Base-by-base conservation (phyloP, 1,140 invertebrate genomes). In the Linepithema humile region DNA sequence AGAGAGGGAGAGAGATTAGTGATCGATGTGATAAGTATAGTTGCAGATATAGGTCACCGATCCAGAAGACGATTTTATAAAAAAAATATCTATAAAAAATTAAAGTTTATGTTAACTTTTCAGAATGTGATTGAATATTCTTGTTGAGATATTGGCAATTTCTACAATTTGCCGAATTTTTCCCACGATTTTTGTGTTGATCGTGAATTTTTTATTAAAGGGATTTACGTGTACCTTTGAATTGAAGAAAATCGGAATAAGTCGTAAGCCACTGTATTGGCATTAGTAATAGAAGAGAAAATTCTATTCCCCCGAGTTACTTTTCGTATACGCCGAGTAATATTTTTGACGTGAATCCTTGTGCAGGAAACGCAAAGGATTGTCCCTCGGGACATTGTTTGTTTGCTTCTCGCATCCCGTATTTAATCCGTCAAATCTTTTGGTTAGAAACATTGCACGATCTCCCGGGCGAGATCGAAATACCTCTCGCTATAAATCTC, bases 1-100 rank as follows among this genome's bases (percentile, higher is more conserved):
- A n/a, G n/a, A n/a, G n/a, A n/a, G n/a, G n/a, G n/a, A n/a, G n/a
- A n/a, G n/a, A n/a, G n/a, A n/a, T n/a, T 69, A 38, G 23, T 43
- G 43, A 80, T 80, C 64, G 43, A 70, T 80, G 70, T 80, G 38
- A 57, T 43, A 80, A 69, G 64, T 70, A 80, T 70, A 80, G 64
- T 55, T 53, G 48, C 17, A n/a, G 23, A 80, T 55, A 80, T 40
- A 40, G 64, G 48, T 70, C 62, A 70, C n/a, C n/a, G n/a, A n/a
- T n/a, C n/a, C n/a, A n/a, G n/a, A n/a, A n/a, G n/a, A n/a, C n/a
- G n/a, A 80, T 69, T 78, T 80, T 69, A 69, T 69, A 70, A 43
- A 80, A 40, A 12, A 20, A 26, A n/a, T 32, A 62, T 45, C n/a
- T 62, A 59, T 29, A 3, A 9, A 6, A 40, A 77, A 53, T 38